Evolutionary conservation across 2,888 invertebrate species (phyloP).

Genomic region (Rhingia rostrata): DNA sequence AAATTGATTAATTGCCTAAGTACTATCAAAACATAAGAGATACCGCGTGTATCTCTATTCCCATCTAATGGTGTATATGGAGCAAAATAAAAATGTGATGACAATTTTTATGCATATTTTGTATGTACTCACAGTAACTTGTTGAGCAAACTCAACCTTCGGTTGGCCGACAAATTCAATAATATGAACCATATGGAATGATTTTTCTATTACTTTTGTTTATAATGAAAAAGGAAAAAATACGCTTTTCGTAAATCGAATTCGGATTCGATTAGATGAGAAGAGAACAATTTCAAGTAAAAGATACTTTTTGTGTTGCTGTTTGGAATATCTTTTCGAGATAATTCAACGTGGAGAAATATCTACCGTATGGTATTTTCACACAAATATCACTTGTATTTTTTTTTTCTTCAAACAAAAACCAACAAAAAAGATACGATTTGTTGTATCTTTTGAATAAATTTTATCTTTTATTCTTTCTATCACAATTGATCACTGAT

Average conservation of each 20-base stretch:
- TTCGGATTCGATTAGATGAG: slow-evolving; percentile 56
- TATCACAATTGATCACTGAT: slow-evolving; percentile 74
- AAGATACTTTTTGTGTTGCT: slow-evolving; percentile 20
- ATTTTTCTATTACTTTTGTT: slow-evolving; percentile 77
- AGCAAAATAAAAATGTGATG: slow-evolving; percentile 11
- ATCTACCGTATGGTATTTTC: slow-evolving; percentile 70
- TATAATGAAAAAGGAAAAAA: slow-evolving; percentile 52
- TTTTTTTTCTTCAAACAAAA: slow-evolving; percentile 4
- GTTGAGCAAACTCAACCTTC: slow-evolving; percentile 90
- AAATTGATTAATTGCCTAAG: slow-evolving; percentile 64
- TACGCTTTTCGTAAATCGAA: slow-evolving; percentile 30
- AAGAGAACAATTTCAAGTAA: slow-evolving; percentile 31
- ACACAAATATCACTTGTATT: slow-evolving; percentile 67
- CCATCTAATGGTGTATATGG: slow-evolving; percentile 15
- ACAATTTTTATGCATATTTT: slow-evolving; percentile 39
- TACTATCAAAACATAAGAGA: slow-evolving; percentile 20
- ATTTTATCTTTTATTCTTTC: slow-evolving; percentile 24
- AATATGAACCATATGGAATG: slow-evolving; percentile 92
- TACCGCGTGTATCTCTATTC: slow-evolving; percentile 4
- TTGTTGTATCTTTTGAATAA: slow-evolving; percentile 49
- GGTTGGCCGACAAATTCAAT: slow-evolving; percentile 91
- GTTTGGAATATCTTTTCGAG: slow-evolving; percentile 52
- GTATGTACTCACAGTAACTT: slow-evolving; percentile 88
- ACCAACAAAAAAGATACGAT: slow-evolving; percentile 57
- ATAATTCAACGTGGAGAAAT: slow-evolving; percentile 42